A percentile compares a stretch with the other conserved stretches of the same genome.
Conservation (phyloP, 2,113 vertebrate species). For the Pelecanus crispus region DNA sequence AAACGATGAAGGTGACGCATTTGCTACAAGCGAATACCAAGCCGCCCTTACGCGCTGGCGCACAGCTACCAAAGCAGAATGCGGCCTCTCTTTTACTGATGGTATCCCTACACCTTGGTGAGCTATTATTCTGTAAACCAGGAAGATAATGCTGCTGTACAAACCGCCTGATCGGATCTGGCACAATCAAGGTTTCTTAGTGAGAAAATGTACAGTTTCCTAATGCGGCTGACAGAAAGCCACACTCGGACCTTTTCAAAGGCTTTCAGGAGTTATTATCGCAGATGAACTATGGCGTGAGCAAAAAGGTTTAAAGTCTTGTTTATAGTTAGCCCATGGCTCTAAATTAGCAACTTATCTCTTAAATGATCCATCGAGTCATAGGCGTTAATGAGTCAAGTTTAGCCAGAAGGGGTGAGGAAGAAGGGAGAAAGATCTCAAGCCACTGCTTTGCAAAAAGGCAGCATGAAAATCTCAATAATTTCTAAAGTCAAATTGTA, state of each 20-base stretch:
- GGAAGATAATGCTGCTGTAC: slow-evolving; percentile 36
- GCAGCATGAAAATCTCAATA: slow-evolving; percentile 38
- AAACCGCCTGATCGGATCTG: slow-evolving; percentile 70
- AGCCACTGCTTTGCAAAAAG: slow-evolving; percentile 5
- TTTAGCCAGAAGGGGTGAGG: slow-evolving; percentile 67
- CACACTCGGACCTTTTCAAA: slow-evolving; percentile 76
- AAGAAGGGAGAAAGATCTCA: slow-evolving; percentile 4
- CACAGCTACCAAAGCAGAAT: not conserved
- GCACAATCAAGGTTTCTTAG: slow-evolving; percentile 73
- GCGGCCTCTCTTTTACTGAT: not conserved
- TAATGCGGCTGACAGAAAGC: slow-evolving; percentile 72
- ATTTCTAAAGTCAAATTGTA: slow-evolving; percentile 67
- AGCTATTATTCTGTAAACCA: slow-evolving; percentile 32
- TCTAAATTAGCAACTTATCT: slow-evolving; percentile 72
- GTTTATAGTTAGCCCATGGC: slow-evolving; percentile 68
- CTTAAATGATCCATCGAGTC: slow-evolving; percentile 74
- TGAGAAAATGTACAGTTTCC: slow-evolving; percentile 67
- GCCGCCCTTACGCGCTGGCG: not conserved
- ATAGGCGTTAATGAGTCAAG: slow-evolving; percentile 72
- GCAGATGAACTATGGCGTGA: slow-evolving; percentile 69
- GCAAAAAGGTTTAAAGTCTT: slow-evolving; percentile 73
- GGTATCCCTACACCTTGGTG: not conserved
- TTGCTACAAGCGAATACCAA: not conserved
- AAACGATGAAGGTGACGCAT: fast-evolving
- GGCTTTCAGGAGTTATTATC: slow-evolving; percentile 70